A percentile compares a stretch with the other conserved stretches of the same genome.
phyloP scores from a whole-genome alignment of 2,888 invertebrate species.

The Anorthoa munda region DNA sequence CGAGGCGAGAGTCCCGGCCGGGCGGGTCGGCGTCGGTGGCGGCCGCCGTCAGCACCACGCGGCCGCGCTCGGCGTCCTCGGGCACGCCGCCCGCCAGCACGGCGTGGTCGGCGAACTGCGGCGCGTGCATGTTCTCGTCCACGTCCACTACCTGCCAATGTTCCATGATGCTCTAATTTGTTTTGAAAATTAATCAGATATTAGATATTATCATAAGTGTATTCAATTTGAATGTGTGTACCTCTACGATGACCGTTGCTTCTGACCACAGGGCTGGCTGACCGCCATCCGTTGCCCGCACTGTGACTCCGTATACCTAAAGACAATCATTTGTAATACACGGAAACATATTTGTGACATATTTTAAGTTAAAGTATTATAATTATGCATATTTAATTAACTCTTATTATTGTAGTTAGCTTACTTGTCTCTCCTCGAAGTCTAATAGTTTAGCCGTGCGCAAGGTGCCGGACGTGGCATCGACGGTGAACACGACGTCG shows the following conservation, averaged over 20 bases:
- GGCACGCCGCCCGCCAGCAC: constrained; percentile 94
- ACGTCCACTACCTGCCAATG: constrained; percentile 94
- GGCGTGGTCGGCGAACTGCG: constrained; percentile 94
- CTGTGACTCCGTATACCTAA: constrained; percentile 95
- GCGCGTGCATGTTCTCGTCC: constrained; percentile 97
- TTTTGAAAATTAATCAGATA: too few relatives aligned
- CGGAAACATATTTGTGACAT: neutral
- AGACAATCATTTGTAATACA: neutral
- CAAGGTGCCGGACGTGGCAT: constrained; percentile 96
- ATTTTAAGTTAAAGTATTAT: neutral
- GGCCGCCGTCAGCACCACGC: constrained; percentile 94
- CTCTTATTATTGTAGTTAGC: constrained; percentile 2
- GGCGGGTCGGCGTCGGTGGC: constrained; percentile 96
- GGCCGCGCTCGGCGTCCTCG: constrained; percentile 95
- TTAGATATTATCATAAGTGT: too few relatives aligned
- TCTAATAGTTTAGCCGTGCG: constrained; percentile 95
- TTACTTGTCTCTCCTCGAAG: constrained; percentile 95
- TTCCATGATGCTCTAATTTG: neutral
- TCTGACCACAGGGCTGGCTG: constrained; percentile 95
- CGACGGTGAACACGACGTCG: constrained; percentile 95
- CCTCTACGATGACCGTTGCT: constrained; percentile 95
- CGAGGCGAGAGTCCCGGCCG: constrained; percentile 95
- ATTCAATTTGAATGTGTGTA: neutral
- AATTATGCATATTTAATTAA: neutral
- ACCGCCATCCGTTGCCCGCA: constrained; percentile 96